Conservation (phyloP, 2,888 invertebrate species). For the Drosophila maculinotata region DNA sequence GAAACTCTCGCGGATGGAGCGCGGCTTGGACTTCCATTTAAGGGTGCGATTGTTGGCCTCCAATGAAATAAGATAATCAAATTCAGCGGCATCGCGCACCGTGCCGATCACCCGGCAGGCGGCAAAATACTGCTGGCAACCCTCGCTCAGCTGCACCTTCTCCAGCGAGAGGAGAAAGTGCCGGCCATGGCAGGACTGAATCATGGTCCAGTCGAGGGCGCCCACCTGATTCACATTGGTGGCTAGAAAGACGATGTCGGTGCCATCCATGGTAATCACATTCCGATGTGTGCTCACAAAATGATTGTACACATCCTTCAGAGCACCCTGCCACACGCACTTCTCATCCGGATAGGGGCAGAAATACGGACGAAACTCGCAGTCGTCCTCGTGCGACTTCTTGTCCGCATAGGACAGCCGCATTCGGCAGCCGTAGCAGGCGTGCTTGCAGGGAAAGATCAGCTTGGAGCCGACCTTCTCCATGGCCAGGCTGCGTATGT, state of each 20-base stretch:
- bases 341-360: slow-evolving; percentile 99
- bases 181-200: slow-evolving; percentile 99
- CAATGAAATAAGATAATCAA: slow-evolving; percentile 97
- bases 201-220: slow-evolving; percentile 99
- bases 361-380: slow-evolving; percentile 98
- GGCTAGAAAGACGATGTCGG: slow-evolving; percentile 99
- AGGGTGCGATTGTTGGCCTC: slow-evolving; percentile 69
- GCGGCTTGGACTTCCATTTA: slow-evolving; percentile 97
- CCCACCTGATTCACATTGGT: slow-evolving; percentile 99
- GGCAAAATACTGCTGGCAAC: slow-evolving; percentile 97
- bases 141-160: slow-evolving; percentile 98
- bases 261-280: slow-evolving; percentile 98
- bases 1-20: slow-evolving; percentile 99
- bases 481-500: slow-evolving; percentile 99
- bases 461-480: slow-evolving; percentile 99
- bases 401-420: slow-evolving; percentile 98
- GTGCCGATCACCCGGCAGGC: slow-evolving; percentile 99
- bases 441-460: slow-evolving; percentile 99
- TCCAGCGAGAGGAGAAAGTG: slow-evolving; percentile 99
- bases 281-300: slow-evolving; percentile 98
- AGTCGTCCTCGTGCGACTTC: slow-evolving; percentile 98
- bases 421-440: slow-evolving; percentile 95
- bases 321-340: slow-evolving; percentile 99
- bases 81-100: slow-evolving; percentile 98
- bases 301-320: slow-evolving; percentile 99